These are phyloP conservation scores for Elachura formosa DNA, from an alignment of 2,113 vertebrate species.

Conservation along the genomic window DNA sequence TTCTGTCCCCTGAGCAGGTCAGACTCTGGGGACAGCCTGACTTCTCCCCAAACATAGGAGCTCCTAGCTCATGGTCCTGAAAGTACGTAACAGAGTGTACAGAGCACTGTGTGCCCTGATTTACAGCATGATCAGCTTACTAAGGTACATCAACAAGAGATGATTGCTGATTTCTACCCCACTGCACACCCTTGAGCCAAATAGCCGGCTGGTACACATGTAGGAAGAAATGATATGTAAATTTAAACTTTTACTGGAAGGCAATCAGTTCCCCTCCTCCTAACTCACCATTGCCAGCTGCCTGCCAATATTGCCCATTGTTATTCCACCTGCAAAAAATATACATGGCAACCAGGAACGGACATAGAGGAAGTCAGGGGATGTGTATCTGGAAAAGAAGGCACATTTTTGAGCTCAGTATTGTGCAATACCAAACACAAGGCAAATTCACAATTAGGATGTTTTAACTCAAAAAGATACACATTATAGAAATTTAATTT, in stretches of 20 bases:
- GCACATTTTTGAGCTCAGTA: neutral
- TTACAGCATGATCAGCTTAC: neutral
- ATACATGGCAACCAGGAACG: slow-evolving; percentile 96
- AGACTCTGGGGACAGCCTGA: neutral
- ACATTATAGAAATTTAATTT: neutral
- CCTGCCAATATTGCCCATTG: slow-evolving; percentile 95
- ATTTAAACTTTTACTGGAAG: neutral
- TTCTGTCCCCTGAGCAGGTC: neutral
- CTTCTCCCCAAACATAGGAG: neutral
- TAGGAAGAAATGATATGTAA: neutral
- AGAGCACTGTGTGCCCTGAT: neutral
- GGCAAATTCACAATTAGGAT: neutral
- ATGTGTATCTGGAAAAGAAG: slow-evolving; percentile 81
- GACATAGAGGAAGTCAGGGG: slow-evolving; percentile 94
- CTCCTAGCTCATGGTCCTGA: neutral
- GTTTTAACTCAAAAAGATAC: neutral
- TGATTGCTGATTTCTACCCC: neutral
- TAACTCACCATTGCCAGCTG: slow-evolving; percentile 90
- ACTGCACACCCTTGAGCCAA: neutral
- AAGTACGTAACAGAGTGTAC: neutral
- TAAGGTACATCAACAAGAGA: neutral
- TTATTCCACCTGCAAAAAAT: slow-evolving; percentile 97
- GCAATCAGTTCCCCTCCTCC: rapidly evolving
- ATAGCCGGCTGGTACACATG: neutral
- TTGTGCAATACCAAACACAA: neutral